Conservation (phyloP, 1,140 invertebrate genomes). For the Melitaea cinxia region DNA sequence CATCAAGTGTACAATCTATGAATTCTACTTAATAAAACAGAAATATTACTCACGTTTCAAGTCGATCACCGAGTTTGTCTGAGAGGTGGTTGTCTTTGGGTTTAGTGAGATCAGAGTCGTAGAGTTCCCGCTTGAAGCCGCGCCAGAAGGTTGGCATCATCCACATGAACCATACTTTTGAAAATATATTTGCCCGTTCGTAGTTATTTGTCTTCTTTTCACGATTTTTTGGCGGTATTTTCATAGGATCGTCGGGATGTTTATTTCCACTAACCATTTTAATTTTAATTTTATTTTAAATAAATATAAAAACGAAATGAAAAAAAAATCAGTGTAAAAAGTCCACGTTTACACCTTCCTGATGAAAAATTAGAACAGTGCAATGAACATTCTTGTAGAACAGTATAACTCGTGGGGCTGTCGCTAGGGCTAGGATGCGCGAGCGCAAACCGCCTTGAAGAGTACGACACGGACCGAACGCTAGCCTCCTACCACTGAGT, state of each 20-base stretch:
- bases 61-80: conserved; percentile 83
- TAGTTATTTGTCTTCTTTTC: conserved; percentile 76
- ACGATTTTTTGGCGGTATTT: conserved; percentile 71
- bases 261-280: conserved; percentile 79
- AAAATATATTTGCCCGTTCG: conserved; percentile 65
- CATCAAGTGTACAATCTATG: background rate
- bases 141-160: conserved; percentile 85
- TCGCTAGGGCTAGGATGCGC: conserved; percentile 56
- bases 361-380: conserved; percentile 43
- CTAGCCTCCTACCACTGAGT: conserved; percentile 64
- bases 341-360: conserved; percentile 39
- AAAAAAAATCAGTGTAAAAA: conserved; percentile 28
- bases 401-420: conserved; percentile 41
- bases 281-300: conserved; percentile 31
- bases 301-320: conserved; percentile 36
- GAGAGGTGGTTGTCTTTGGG: conserved; percentile 84
- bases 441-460: conserved; percentile 58
- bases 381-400: conserved; percentile 48
- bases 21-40: background rate
- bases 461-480: conserved; percentile 60
- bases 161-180: conserved; percentile 83
- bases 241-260: conserved; percentile 63
- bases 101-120: conserved; percentile 85
- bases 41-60: conserved; percentile 83
- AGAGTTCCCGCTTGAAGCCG: conserved; percentile 86